These are phyloP conservation scores for Piaya cayana DNA, from an alignment of 2,113 vertebrate species.

Conservation along the genomic window DNA sequence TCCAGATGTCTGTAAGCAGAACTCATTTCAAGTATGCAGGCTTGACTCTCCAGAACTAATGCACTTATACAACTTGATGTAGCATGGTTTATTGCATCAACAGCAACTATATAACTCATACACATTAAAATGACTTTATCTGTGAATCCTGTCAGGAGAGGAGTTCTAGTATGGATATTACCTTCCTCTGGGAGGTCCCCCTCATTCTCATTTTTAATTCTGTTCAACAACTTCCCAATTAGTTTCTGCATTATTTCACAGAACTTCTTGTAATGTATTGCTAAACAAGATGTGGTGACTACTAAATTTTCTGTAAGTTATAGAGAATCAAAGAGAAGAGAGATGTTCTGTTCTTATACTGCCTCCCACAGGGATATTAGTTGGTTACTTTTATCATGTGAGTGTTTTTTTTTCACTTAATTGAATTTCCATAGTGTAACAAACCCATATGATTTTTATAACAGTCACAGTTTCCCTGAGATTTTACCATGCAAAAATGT, in stretches of 20 bases:
- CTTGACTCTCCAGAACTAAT: not conserved
- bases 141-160: not conserved
- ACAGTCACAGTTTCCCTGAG: not conserved
- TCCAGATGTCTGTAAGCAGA: not conserved
- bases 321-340: not conserved
- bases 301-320: not conserved
- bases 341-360: not conserved
- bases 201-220: not conserved
- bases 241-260: not conserved
- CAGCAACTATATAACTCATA: not conserved
- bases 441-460: not conserved
- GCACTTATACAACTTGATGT: not conserved
- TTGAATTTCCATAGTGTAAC: not conserved
- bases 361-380: rapidly evolving
- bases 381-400: not conserved
- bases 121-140: not conserved
- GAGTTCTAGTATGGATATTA: not conserved
- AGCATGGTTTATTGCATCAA: not conserved
- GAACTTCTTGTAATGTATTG: not conserved
- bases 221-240: not conserved
- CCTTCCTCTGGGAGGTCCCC: not conserved
- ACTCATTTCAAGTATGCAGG: not conserved
- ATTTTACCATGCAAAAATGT: not conserved
- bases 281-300: not conserved
- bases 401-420: not conserved